Percentiles rank a stretch among this genome's conserved stretches.
phyloP scores from a whole-genome alignment of 2,797 vertebrate genomes.

The Esox masquinongy region DNA sequence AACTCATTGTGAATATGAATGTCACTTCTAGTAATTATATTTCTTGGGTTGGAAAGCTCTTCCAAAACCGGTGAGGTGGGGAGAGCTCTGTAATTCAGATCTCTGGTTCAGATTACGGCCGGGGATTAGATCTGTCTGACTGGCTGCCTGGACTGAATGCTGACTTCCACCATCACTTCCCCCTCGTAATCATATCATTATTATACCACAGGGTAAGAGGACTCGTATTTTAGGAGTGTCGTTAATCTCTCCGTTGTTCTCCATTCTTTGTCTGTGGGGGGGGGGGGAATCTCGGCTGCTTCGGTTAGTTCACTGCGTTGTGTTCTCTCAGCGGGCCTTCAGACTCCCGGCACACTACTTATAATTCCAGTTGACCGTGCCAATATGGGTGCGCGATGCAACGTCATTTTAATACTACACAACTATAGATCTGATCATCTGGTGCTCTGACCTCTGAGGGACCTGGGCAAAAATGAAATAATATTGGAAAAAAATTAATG shows the following conservation, averaged over 20 bases:
- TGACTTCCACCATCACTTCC: background rate
- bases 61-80: constrained; percentile 2
- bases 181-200: background rate
- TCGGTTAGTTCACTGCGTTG: too few relatives aligned
- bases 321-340: too few relatives aligned
- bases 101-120: constrained; percentile 36
- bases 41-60: background rate
- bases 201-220: background rate
- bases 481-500: too few relatives aligned
- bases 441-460: too few relatives aligned
- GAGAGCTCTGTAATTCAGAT: constrained; percentile 29
- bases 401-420: too few relatives aligned
- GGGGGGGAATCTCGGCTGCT: too few relatives aligned
- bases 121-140: constrained; percentile 37
- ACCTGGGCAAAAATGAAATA: too few relatives aligned
- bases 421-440: too few relatives aligned
- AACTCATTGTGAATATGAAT: background rate
- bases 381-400: too few relatives aligned
- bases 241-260: background rate
- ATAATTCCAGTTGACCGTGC: too few relatives aligned
- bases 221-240: background rate
- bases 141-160: constrained; percentile 18
- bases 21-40: background rate
- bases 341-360: too few relatives aligned
- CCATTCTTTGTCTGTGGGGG: background rate